Conservation (phyloP, 2,888 invertebrate genomes). For the Monopis laevigella region DNA sequence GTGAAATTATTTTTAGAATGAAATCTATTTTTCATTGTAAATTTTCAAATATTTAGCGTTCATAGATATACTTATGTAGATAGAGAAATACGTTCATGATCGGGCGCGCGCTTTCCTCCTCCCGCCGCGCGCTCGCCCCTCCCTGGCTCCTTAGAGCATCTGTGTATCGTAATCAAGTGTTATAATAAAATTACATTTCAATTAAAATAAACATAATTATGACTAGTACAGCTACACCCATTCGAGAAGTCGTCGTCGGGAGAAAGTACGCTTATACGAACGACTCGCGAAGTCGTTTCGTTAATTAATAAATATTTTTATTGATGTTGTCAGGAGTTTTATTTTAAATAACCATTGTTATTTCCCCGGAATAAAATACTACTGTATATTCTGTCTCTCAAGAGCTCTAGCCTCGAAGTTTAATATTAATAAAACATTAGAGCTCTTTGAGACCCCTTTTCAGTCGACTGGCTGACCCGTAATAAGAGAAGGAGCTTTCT, state of each 20-base stretch:
- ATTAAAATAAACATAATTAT: slow-evolving; percentile 4
- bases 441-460: slow-evolving; percentile 11
- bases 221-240: not conserved
- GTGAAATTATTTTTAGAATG: slow-evolving; percentile 61
- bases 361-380: too few species aligned
- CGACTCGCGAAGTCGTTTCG: slow-evolving; percentile 47
- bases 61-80: slow-evolving; percentile 59
- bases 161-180: slow-evolving; percentile 53
- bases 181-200: slow-evolving; percentile 5
- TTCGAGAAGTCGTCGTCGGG: slow-evolving; percentile 38
- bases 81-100: slow-evolving; percentile 61
- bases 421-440: slow-evolving; percentile 7
- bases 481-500: slow-evolving; percentile 8
- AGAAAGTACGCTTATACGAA: slow-evolving; percentile 62
- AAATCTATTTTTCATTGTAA: slow-evolving; percentile 66
- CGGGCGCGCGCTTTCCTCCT: slow-evolving; percentile 52
- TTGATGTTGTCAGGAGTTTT: slow-evolving; percentile 56
- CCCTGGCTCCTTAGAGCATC: slow-evolving; percentile 51
- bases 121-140: slow-evolving; percentile 38
- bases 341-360: slow-evolving; percentile 22
- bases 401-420: not conserved
- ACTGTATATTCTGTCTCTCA: too few species aligned
- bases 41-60: slow-evolving; percentile 60
- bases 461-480: slow-evolving; percentile 2
- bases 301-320: slow-evolving; percentile 64